Base-by-base conservation (phyloP, 37 sponge, comb jelly and placozoan genomes). In the Lycopodina hypogea region DNA sequence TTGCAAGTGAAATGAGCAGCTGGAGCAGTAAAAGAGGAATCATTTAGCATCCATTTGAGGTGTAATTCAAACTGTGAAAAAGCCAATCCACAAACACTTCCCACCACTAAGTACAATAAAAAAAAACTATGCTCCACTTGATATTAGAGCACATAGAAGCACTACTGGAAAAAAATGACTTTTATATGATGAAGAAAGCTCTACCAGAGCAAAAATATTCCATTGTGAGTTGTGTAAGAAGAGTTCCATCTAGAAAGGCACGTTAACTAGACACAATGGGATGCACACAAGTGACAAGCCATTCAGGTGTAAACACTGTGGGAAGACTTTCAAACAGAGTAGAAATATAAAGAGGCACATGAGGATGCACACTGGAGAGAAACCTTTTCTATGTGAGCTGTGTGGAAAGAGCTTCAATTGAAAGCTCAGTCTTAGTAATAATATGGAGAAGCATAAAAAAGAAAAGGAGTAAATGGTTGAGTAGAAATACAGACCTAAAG, bases 381-480 rank as follows among this genome's bases (percentile, higher is more conserved):
- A 69, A 22, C 93, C 89, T 76, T 89, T 73, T 75, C 57, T 83
- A 7, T 76, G 85, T 75, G 77, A 75, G 24, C 75, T 75, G 58
- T 84, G 85, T 84, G 82, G 69, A 33, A 76, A 75, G 72, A 32
- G 61, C 37, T 84, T 72, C 56, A 77, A 0, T 45, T 40, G 17
- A 42, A 60, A 56, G 80, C 45, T 65, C 23, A 36, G 69, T n/a
- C 90, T 90, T 45, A 66, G 74, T 23, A 64, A 75, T 64, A 67
- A 73, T 53, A 56, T 42, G 0, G 66, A 51, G 23, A 73, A 29
- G 41, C 74, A 73, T 36, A 72, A 69, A 30, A n/a, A n/a, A n/a
- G n/a, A n/a, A n/a, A n/a, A n/a, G n/a, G n/a, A n/a, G n/a, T n/a
- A n/a, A n/a, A n/a, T n/a, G n/a, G n/a, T n/a, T n/a, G n/a, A n/a